A percentile compares a stretch with the other conserved stretches of the same genome.
phyloP scores from a whole-genome alignment of 2,113 vertebrate species.

The Rostratula benghalensis region DNA sequence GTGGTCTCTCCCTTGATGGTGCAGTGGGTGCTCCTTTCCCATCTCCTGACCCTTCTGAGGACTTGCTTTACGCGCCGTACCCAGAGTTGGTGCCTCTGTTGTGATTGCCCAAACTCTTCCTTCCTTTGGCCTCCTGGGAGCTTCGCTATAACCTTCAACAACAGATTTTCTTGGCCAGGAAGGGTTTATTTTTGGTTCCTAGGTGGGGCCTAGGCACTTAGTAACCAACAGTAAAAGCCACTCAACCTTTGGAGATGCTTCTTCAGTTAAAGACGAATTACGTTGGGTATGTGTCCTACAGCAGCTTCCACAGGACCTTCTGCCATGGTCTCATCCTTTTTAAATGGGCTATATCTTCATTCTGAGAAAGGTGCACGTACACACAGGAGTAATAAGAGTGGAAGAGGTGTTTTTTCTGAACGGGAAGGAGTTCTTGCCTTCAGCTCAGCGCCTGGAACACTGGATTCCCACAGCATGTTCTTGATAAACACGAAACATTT shows the following conservation, averaged over 20 bases:
- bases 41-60: not conserved
- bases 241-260: not conserved
- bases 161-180: not conserved
- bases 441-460: not conserved
- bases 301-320: not conserved
- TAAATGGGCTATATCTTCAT: not conserved
- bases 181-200: not conserved
- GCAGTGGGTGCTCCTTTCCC: not conserved
- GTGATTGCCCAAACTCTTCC: not conserved
- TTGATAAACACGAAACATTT: not conserved
- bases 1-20: not conserved
- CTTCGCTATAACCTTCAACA: not conserved
- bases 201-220: not conserved
- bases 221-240: not conserved
- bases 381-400: not conserved
- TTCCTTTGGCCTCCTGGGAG: not conserved
- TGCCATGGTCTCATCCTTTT: not conserved
- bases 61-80: not conserved
- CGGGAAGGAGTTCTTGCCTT: not conserved
- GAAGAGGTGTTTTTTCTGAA: not conserved
- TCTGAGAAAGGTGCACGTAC: not conserved
- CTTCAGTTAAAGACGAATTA: not conserved
- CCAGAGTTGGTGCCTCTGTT: not conserved
- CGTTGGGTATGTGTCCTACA: not conserved
- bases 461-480: not conserved